Evolutionary conservation across 2,888 invertebrate genomes (phyloP).

Genomic region (Scrobipalpa costella): DNA sequence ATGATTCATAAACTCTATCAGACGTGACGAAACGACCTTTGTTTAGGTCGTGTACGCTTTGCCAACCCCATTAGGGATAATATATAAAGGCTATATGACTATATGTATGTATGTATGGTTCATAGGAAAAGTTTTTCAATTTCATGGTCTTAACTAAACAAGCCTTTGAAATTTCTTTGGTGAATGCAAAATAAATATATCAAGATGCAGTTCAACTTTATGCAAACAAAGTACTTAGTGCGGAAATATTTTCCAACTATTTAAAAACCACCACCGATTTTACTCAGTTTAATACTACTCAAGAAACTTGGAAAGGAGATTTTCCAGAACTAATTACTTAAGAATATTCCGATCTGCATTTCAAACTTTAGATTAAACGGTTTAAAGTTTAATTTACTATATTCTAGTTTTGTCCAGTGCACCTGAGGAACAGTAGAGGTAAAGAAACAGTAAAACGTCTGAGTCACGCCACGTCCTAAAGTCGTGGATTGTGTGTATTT

Average conservation of each 20-base stretch:
- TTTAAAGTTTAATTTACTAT: slow-evolving; percentile 2
- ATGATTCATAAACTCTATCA: no score
- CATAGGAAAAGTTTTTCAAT: neutral
- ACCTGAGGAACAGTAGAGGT: no score
- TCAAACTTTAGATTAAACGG: slow-evolving; percentile 10
- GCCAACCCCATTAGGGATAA: no score
- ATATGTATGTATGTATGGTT: neutral
- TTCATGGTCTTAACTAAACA: neutral
- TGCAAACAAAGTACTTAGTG: neutral
- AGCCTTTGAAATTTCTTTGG: neutral
- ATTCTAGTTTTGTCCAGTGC: neutral
- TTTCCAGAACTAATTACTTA: neutral
- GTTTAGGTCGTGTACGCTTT: no score
- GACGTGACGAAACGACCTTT: no score
- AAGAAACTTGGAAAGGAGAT: neutral
- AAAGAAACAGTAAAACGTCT: no score
- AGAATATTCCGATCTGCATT: neutral
- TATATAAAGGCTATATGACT: no score
- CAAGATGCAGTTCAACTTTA: no score
- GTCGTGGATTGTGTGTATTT: no score
- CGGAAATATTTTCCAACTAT: neutral
- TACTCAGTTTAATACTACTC: neutral
- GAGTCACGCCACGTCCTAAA: no score
- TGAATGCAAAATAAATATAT: no score
- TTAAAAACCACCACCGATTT: neutral